Evolutionary conservation across 2,113 vertebrate species (phyloP), one percentile per base, ranked within the genome.

Genomic region (Monarcha castaneiventris): DNA sequence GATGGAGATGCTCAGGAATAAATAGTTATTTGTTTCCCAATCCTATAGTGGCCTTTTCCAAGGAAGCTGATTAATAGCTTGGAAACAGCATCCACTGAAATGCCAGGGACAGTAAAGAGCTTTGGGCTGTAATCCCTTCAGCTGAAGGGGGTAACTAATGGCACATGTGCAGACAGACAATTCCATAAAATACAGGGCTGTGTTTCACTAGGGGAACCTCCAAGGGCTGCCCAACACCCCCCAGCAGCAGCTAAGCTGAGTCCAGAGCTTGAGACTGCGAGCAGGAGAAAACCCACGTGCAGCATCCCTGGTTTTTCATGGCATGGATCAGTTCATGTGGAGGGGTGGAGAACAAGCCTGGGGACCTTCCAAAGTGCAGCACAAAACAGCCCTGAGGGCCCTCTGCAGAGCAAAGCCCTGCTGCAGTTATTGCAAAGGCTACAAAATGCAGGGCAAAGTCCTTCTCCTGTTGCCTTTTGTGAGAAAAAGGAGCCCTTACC

Each of bases 401-500:
- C 21, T 41, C 13, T n/a, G 67, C 11, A 4, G 44, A 83, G 56
- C 33, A 29, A 35, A 32, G 61, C 8, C 48, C 52, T 16, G 1
- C 67, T 79, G 73, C 8, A 52, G 52, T 27, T 41, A 9, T 5
- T n/a, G 19, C 29, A 61, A 21, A 83, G 33, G 44, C 4, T 20
- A 22, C 55, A 19, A 8, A 43, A 19, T 3, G 16, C 46, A 44
- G 37, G 46, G 35, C 44, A 26, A 18, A 18, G 29, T 1, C 23
- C 44, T 59, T 3, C 12, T 32, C 13, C 20, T 23, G 1, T 10
- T 22, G 11, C 7, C 8, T 17, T 2, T 1, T 3, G 52, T 11
- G 37, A 62, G 81, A 29, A 22, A 13, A 49, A 41, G 0, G 11
- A 20, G 6, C 23, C 9, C 75, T 96, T 97, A 99, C 99, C 99